Conservation (phyloP, 2,797 vertebrate species). For the Sphenopsis melanotis region DNA sequence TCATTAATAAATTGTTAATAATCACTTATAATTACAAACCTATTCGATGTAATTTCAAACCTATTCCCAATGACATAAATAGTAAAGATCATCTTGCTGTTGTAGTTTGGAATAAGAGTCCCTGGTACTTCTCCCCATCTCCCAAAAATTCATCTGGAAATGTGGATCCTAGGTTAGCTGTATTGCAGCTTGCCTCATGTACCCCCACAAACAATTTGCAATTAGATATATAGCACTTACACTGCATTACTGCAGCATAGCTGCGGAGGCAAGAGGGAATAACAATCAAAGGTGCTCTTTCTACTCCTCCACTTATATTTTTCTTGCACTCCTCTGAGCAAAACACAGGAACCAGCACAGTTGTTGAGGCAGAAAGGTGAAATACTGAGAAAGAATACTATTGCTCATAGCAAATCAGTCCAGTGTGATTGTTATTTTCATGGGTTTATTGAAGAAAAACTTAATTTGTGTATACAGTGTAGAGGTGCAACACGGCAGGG, state of each 20-base stretch:
- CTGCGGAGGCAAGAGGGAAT: neutral
- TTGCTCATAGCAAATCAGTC: neutral
- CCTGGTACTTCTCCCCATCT: neutral
- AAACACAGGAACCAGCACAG: neutral
- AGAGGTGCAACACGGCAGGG: neutral
- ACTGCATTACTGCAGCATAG: neutral
- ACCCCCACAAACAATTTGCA: neutral
- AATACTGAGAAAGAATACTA: neutral
- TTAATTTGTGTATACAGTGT: neutral
- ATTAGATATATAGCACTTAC: neutral
- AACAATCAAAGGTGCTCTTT: neutral
- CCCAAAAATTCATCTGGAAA: neutral
- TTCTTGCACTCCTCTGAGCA: neutral
- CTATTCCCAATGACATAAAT: neutral
- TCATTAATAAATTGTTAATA: neutral
- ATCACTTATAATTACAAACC: neutral
- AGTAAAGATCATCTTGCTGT: neutral
- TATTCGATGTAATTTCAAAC: neutral
- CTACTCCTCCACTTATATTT: neutral
- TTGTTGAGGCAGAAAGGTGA: neutral
- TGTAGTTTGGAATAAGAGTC: neutral
- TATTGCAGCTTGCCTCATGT: neutral
- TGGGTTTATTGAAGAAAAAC: neutral
- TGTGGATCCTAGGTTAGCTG: neutral
- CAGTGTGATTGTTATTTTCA: neutral